Percentiles rank a stretch among this genome's conserved stretches.
phyloP scores from a whole-genome alignment of 2,888 invertebrate genomes.

The Tipula confusa region DNA sequence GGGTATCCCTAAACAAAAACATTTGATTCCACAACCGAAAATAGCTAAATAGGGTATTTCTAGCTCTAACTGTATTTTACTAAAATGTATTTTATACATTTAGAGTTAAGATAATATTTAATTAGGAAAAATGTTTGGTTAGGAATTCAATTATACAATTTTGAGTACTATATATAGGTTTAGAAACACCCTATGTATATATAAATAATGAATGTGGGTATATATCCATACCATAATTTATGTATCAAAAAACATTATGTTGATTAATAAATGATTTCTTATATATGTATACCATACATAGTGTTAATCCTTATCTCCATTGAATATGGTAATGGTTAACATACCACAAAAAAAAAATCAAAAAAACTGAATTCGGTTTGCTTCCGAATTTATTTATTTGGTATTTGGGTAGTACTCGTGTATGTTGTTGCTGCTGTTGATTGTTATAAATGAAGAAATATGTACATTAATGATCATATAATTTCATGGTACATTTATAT shows the following conservation, averaged over 20 bases:
- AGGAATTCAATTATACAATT: too few species aligned
- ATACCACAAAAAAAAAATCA: not conserved
- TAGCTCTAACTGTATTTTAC: too few species aligned
- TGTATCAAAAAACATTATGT: not conserved
- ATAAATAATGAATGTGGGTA: not conserved
- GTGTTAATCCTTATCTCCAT: not conserved
- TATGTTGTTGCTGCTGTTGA: not conserved
- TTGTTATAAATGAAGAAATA: not conserved
- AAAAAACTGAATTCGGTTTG: not conserved
- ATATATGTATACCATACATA: not conserved
- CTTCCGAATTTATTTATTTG: constrained; percentile 3
- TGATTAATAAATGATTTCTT: too few species aligned
- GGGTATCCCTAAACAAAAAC: too few species aligned
- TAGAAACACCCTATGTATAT: too few species aligned
- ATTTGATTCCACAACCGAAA: too few species aligned
- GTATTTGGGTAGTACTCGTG: not conserved
- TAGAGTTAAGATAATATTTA: too few species aligned
- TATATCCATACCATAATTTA: not conserved
- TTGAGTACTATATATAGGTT: too few species aligned
- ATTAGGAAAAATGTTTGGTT: too few species aligned
- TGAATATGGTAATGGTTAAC: not conserved
- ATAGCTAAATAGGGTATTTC: too few species aligned
- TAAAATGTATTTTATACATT: too few species aligned
- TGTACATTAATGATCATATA: not conserved
- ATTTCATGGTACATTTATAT: not conserved